Base-by-base conservation (phyloP, 1,140 invertebrate genomes). In the Bacillus rossius region DNA sequence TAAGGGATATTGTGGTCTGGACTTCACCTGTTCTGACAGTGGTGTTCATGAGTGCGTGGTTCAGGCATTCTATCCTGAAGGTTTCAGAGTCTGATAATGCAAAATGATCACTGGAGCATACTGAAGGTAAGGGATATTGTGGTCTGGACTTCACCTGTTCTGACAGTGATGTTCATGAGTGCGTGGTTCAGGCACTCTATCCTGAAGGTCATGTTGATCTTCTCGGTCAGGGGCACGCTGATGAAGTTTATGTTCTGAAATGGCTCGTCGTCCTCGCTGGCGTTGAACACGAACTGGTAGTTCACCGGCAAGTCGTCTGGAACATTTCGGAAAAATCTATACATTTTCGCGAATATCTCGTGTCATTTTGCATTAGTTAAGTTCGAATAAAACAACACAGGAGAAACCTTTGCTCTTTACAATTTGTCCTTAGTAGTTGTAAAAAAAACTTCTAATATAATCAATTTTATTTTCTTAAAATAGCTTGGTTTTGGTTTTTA, bases 241-340 rank as follows among this genome's bases (percentile, higher is more conserved):
- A 92, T 87, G 72, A 98, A 98, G 74, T 98, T 98, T 57, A 98
- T 98, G 63, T 93, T 90, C 0, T 89, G 91, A 60, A 91, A 92
- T 68, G 95, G 87, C 0, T 86, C 80, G 74, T 98, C 94, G 67
- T 97, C 94, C 64, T 91, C 89, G 72, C 86, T 98, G 0, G 94
- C 76, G 76, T 98, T 98, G 72, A 98, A 98, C 0, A 95, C 98
- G 75, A 98, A 98, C 71, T 97, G 94, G 73, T 96, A 99, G 74
- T 99, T 96, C 48, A 98, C 96, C 8, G 91, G 88, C 37, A 99
- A 77, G 67, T 97, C 92, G 76, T 97, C 93, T 96, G 74, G 40
- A 76, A 78, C 67, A 61, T 64, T 34, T 34, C 10, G n/a, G n/a
- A n/a, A n/a, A n/a, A n/a, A n/a, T n/a, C n/a, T n/a, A n/a, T n/a